phyloP scores from a whole-genome alignment of 2,113 vertebrate species.

The Parotia lawesii region DNA sequence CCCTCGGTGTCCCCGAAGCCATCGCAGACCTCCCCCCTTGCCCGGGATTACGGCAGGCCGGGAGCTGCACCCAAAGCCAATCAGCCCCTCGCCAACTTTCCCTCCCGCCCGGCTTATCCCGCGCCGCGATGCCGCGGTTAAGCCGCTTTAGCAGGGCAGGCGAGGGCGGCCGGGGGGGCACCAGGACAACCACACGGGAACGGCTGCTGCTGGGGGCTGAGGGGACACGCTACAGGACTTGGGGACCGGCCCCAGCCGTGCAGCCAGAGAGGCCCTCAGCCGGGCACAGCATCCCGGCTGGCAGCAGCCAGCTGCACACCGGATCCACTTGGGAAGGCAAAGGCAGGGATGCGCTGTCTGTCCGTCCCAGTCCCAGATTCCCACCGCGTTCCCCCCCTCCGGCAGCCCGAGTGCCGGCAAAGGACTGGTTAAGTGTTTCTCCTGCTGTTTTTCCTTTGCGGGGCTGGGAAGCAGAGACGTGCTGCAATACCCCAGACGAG shows the following conservation, averaged over 20 bases:
- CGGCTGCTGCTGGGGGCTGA: not conserved
- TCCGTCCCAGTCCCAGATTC: not conserved
- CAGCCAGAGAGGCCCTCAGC: not conserved
- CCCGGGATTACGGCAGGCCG: not conserved
- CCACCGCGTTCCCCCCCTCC: not conserved
- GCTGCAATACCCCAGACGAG: constrained; percentile 55
- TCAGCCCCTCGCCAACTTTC: constrained; percentile 54
- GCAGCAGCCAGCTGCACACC: fast-evolving
- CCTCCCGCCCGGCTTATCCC: constrained; percentile 48
- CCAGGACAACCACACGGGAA: not conserved
- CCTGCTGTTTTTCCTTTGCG: constrained; percentile 38
- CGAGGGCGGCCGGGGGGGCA: not conserved
- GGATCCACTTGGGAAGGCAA: not conserved
- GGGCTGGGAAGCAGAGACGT: constrained; percentile 48
- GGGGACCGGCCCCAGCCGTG: fast-evolving
- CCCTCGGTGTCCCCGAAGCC: not conserved
- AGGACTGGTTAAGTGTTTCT: constrained; percentile 39
- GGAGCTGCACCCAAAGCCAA: constrained; percentile 10
- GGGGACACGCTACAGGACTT: not conserved
- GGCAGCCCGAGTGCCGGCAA: not conserved
- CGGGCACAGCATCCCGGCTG: fast-evolving
- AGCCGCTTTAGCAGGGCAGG: constrained; percentile 31
- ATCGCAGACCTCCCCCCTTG: not conserved
- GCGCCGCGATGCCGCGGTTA: not conserved
- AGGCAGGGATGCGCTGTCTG: not conserved